Evolutionary conservation across 2,113 vertebrate species (phyloP).

Genomic region (Falco punctatus): DNA sequence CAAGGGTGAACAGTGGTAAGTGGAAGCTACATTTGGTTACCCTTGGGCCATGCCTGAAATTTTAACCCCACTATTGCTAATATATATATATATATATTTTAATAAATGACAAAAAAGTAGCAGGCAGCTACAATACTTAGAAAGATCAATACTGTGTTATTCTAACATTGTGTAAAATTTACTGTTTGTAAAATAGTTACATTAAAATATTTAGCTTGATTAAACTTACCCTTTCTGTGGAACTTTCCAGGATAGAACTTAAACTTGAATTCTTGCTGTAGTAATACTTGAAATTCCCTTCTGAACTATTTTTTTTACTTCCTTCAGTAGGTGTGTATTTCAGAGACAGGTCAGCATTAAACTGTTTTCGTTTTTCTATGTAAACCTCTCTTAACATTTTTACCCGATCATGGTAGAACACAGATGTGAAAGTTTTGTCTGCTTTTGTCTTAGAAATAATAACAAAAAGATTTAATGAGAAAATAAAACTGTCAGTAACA

Average conservation of each 20-base stretch:
- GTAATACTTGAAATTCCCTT: not conserved
- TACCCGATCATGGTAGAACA: constrained; percentile 75
- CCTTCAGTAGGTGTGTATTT: constrained; percentile 72
- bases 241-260: not conserved
- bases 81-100: not conserved
- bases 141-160: not conserved
- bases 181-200: not conserved
- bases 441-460: constrained; percentile 77
- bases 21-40: not conserved
- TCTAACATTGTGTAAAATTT: not conserved
- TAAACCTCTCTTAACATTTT: constrained; percentile 74
- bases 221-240: constrained; percentile 73
- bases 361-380: not conserved
- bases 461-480: not conserved
- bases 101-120: not conserved
- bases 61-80: not conserved
- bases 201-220: not conserved
- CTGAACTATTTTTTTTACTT: fast-evolving
- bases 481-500: not conserved
- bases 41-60: not conserved
- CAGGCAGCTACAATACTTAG: not conserved
- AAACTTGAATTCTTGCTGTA: not conserved
- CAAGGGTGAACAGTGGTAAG: not conserved
- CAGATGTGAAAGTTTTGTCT: constrained; percentile 79
- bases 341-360: constrained; percentile 65